Evolutionary conservation across 2,113 vertebrate genomes (phyloP).

Genomic region (Balaeniceps rex): DNA sequence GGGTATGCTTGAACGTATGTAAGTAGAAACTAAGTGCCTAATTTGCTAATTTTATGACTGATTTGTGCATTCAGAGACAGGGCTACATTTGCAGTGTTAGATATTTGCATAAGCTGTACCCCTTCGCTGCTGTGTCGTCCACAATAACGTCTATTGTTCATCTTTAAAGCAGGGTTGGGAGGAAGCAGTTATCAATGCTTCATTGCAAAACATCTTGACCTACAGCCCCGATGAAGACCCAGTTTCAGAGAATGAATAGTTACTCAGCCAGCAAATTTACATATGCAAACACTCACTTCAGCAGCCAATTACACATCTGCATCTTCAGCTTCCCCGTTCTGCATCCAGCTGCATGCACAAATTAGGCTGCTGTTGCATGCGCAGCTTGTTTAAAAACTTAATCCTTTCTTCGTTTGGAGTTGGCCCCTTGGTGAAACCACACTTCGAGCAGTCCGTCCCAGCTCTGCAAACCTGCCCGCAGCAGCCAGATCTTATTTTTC

Average conservation of each 20-base stretch:
- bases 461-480: not conserved
- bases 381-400: not conserved
- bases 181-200: not conserved
- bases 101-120: not conserved
- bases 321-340: not conserved
- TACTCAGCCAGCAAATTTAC: not conserved
- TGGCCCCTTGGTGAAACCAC: not conserved
- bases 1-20: not conserved
- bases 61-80: not conserved
- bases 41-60: not conserved
- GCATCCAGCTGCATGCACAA: not conserved
- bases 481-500: not conserved
- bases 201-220: not conserved
- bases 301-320: not conserved
- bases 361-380: not conserved
- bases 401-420: not conserved
- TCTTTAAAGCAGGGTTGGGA: not conserved
- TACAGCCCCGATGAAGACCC: not conserved
- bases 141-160: not conserved
- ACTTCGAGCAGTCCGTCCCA: not conserved
- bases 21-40: not conserved
- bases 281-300: not conserved
- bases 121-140: not conserved
- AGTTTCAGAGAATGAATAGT: not conserved
- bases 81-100: not conserved